Base-by-base conservation (phyloP, 1,140 invertebrate genomes). In the Eufriesea mexicana region DNA sequence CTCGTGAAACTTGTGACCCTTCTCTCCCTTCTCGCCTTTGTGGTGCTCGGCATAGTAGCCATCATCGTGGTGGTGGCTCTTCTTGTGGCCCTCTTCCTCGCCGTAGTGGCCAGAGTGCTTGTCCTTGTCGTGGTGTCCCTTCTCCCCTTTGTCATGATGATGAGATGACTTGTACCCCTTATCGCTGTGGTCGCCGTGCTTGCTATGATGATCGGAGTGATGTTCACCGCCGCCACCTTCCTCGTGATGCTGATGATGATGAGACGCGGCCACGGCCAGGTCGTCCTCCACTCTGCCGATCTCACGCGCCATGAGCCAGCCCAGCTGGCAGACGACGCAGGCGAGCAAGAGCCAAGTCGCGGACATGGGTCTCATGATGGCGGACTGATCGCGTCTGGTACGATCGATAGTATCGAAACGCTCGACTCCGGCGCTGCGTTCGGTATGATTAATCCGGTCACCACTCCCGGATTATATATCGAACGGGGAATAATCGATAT, bases 101-200 rank as follows among this genome's bases (percentile, higher is more conserved):
- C 94, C 94, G 89, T 95, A 95, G 85, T 96, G 95, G 18, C 96
- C 96, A n/a, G 95, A 94, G 86, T 96, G 95, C 64, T 95, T 95
- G 87, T 96, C 95, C 85, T 96, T 96, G 86, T 96, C 94, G 90
- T 96, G 96, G 59, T 96, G 95, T 16, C 96, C 96, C 90, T 96
- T 96, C 25, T 96, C 94, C 2, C 96, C 96, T 83, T 96, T 96
- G 79, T 96, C 95, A 86, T 96, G 95, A 61, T 95, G 94, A 86
- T 96, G 96, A 68, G 96, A 94, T 16, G 95, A 91, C 79, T 96
- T 95, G 57, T 95, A 94, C 0, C 93, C 95, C 86, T 96, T 96
- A 14, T 96, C 94, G 0, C 96, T 96, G 45, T 96, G 93, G 47
- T 93, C 85, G 42, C 90, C 81, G 73, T 88, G 84, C 0, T 88